phyloP scores from a whole-genome alignment of 2,113 vertebrate species.

The Falcunculus frontatus region DNA sequence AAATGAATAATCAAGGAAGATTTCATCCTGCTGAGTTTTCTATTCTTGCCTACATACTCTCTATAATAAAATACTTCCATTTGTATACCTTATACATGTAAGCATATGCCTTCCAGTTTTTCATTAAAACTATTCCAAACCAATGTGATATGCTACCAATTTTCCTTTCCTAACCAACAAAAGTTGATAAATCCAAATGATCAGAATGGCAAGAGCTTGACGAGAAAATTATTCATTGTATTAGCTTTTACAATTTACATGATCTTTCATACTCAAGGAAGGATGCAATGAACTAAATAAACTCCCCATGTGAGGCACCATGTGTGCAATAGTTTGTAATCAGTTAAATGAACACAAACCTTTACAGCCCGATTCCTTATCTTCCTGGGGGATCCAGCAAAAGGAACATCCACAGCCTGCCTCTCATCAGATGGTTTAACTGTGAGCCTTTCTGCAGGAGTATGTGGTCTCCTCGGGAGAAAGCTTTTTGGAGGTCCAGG shows the following conservation, averaged over 20 bases:
- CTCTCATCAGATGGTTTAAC: slow-evolving; percentile 85
- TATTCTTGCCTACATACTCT: background rate
- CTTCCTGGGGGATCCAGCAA: slow-evolving; percentile 84
- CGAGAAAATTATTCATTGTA: background rate
- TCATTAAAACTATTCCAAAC: background rate
- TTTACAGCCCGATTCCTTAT: slow-evolving; percentile 76
- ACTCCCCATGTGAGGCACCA: background rate
- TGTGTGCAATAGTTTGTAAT: accelerated
- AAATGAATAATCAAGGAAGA: background rate
- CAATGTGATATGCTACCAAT: background rate
- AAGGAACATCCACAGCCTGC: slow-evolving; percentile 72
- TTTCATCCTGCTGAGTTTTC: background rate
- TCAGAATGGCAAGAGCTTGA: background rate
- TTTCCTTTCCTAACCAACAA: background rate
- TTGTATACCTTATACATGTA: background rate
- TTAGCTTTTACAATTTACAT: background rate
- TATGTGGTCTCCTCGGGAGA: slow-evolving; percentile 86
- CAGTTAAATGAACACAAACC: slow-evolving; percentile 66
- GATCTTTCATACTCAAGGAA: background rate
- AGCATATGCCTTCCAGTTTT: background rate
- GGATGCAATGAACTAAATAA: background rate
- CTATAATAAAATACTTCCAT: background rate
- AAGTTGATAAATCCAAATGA: background rate
- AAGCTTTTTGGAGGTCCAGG: slow-evolving; percentile 79
- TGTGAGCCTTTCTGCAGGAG: slow-evolving; percentile 89